Evolutionary conservation across 2,888 invertebrate genomes (phyloP).

Genomic region (Drosophila neotestacea): DNA sequence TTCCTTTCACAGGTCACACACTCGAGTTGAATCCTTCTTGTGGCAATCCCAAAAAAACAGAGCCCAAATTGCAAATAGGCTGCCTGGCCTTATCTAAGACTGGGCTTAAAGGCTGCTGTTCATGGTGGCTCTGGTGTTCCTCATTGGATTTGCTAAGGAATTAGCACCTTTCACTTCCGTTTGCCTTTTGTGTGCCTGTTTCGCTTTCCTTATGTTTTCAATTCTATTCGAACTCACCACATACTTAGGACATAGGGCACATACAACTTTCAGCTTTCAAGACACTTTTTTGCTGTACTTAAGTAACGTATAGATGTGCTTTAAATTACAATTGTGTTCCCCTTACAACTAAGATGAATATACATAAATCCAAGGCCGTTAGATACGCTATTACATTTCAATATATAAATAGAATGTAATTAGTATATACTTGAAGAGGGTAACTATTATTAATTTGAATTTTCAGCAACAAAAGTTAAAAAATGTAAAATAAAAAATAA

Average conservation of each 20-base stretch:
- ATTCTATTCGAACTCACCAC: not conserved
- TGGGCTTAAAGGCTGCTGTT: conserved; percentile 58
- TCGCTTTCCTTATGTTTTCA: not conserved
- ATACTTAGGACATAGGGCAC: not conserved
- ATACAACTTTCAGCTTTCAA: no score
- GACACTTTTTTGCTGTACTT: no score
- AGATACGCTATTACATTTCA: no score
- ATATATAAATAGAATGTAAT: no score
- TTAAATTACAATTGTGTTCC: no score
- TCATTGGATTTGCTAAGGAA: conserved; percentile 49
- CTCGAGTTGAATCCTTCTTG: conserved; percentile 21
- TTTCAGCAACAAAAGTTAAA: no score
- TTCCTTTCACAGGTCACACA: conserved; percentile 31
- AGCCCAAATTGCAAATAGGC: conserved; percentile 42
- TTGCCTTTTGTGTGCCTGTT: conserved; percentile 8
- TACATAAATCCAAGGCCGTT: no score
- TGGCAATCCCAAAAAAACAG: conserved; percentile 7
- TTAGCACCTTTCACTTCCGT: conserved; percentile 53
- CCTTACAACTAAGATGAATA: no score
- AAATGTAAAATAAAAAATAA: no score
- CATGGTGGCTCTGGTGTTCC: conserved; percentile 18
- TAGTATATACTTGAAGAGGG: no score
- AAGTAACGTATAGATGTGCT: no score
- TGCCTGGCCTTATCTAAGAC: conserved; percentile 62
- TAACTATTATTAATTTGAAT: no score